Base-by-base conservation (phyloP, 1,140 invertebrate species). In the Lysiphlebus fabarum region DNA sequence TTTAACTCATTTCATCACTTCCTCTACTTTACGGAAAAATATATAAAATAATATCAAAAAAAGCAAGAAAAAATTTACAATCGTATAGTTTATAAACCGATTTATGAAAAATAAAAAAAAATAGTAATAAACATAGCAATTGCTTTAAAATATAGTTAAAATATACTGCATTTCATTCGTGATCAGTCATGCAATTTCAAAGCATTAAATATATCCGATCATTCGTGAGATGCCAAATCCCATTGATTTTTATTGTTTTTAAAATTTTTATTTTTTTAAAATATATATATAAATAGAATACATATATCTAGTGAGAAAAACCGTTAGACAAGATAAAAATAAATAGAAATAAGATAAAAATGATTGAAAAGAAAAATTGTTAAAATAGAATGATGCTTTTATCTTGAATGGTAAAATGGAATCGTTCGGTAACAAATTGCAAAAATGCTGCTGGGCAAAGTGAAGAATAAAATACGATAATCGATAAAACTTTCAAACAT, bases 351-450 rank as follows among this genome's bases (percentile, higher is more conserved):
- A 41, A 43, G n/a, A 33, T 10, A 33, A 33, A 51, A 51, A 51
- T 26, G 17, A 51, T 7, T 17, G n/a, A 17, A 7, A 34, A 33
- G n/a, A 41, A 43, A 12, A 51, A 51, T 51, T 37, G 49, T 51
- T 38, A 38, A 51, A 55, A 55, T 34, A 55, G 43, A 51, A 51
- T 51, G 49, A 51, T 51, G 49, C 49, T 51, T 51, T 51, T 51
- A 51, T 51, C 49, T 51, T 26, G 17, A 4, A 49, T 49, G 38
- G 48, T 49, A 49, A 36, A 37, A 51, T 36, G 49, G 14, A 51
- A 51, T 51, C 49, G 49, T 51, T 51, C 34, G 38, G 36, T 51
- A 51, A 51, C 49, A 51, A 51, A 51, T 51, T 51, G 49, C 49
- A 12, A 2, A 38, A 51, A 51, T 12, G 36, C 49, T 51, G 34